Base-by-base conservation (phyloP, 2,113 vertebrate species). In the Ramphastos sulfuratus region DNA sequence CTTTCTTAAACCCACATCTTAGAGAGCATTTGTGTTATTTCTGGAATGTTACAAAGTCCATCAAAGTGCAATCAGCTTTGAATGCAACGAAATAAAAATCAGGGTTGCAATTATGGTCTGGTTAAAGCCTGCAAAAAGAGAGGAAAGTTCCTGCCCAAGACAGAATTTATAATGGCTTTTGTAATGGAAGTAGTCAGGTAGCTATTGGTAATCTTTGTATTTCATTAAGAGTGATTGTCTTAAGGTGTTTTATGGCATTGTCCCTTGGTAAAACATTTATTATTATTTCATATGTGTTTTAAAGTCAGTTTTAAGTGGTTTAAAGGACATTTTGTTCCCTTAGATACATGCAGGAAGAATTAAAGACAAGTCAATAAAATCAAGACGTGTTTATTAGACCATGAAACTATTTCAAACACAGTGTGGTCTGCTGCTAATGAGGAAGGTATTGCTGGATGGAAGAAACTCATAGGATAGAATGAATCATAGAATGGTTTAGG, bases 41-140 rank as follows among this genome's bases (percentile, higher is more conserved):
- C 92, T 81, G 85, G 81, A 73, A 44, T 76, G 76, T 31, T 60
- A 77, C 82, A 80, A 70, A 86, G 76, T 87, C 92, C 56, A 59
- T 89, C 72, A 61, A 61, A 91, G 74, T 6, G 24, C 65, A 87
- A 90, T 83, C 30, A 77, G 27, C 24, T 93, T 93, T 69, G 84
- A 91, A 85, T 2, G 31, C 74, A 73, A 84, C 94, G 73, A 88
- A 93, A 91, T 94, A 92, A 75, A 91, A 91, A 85, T 91, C 95
- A 87, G 52, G 63, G 89, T 96, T 54, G 73, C 88, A 93, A 91
- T 92, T 86, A 60, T 35, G 48, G 81, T 72, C 85, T 85, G 85
- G 37, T 90, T 92, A 86, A 75, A 63, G 27, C 46, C 48, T 85
- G 92, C 79, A 83, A 52, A 72, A 79, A 63, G 31, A 19, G n/a